Evolutionary conservation across 1,140 invertebrate genomes (phyloP).

Genomic region (Drosophila ogumai): DNA sequence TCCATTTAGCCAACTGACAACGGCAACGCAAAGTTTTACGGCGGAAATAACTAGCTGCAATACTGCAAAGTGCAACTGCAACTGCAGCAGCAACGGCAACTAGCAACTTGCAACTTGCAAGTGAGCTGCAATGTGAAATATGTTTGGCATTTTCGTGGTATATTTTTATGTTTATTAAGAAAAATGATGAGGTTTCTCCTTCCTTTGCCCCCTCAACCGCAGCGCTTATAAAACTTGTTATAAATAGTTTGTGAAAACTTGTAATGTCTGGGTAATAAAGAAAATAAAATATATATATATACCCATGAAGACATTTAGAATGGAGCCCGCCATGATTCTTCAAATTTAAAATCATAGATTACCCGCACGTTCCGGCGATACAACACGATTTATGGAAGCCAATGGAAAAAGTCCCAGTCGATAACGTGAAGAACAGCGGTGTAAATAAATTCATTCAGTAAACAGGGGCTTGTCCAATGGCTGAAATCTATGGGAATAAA

Average conservation of each 20-base stretch:
- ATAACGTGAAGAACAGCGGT: constrained; percentile 9
- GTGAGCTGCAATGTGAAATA: constrained; percentile 42
- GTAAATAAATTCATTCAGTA: constrained; percentile 41
- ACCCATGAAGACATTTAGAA: neutral
- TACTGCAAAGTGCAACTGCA: constrained; percentile 13
- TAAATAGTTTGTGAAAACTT: constrained; percentile 33
- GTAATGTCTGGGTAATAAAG: neutral
- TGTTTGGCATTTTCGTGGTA: constrained; percentile 46
- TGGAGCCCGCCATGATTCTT: neutral
- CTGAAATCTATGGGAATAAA: neutral
- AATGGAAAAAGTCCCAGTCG: neutral
- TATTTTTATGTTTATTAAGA: constrained; percentile 56
- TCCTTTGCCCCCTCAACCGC: neutral
- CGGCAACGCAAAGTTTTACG: constrained; percentile 38
- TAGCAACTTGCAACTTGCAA: constrained; percentile 16
- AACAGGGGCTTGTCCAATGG: constrained; percentile 15
- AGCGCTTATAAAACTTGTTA: constrained; percentile 25
- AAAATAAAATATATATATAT: neutral
- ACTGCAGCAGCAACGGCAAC: constrained; percentile 17
- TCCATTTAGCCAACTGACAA: constrained; percentile 43
- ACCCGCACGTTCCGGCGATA: neutral
- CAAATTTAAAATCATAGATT: constrained; percentile 1
- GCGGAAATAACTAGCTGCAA: constrained; percentile 48
- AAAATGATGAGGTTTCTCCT: constrained; percentile 39
- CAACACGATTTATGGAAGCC: constrained; percentile 1